Base-by-base conservation (phyloP, 92 coral and sea anemone genomes). In the Epizoanthus fatuus region DNA sequence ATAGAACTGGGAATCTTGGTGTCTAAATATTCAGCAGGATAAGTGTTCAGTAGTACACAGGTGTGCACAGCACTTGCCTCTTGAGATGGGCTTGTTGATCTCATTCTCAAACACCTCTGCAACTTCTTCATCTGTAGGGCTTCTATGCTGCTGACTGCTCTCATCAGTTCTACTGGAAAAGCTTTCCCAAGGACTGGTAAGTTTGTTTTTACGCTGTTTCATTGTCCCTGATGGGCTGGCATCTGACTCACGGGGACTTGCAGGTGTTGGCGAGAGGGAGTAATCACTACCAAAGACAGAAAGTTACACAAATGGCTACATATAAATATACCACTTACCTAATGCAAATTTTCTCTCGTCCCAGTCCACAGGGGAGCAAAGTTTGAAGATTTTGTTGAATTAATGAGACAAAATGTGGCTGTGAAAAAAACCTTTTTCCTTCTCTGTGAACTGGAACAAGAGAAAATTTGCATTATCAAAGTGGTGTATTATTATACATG, bases 201-300 rank as follows among this genome's bases (percentile, higher is more conserved):
- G 69, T 1, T 83, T 70, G 63, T 83, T 53, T 40, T 79, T 88
- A 19, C 87, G 88, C 44, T 93, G 89, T 63, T 87, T 93, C 35
- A 94, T 65, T 12, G 98, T 94, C 72, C 98, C 98, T 47, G 98
- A 90, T 55, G 98, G 98, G 25, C 96, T 94, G 71, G 69, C 84
- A 70, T 87, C 87, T 17, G 58, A 77, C 12, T 59, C 63, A 13
- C 70, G 22, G n/a, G 82, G 82, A 62, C 82, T 77, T 77, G 82
- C 82, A 40, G 82, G 82, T 60, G 82, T 60, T 22, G 82, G 82
- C 13, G 82, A 77, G 19, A 77, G 22, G 2, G 82, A 77, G 14
- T 77, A 77, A 62, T 77, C 82, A 13, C 82, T 77, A 49, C 35
- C 53, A 49, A 77, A 19, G 60, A 19, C 17, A 47, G 13, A 14